These are phyloP conservation scores for Potamilus streckersoni DNA, from an alignment of 1,140 invertebrate species.

Conservation along the genomic window DNA sequence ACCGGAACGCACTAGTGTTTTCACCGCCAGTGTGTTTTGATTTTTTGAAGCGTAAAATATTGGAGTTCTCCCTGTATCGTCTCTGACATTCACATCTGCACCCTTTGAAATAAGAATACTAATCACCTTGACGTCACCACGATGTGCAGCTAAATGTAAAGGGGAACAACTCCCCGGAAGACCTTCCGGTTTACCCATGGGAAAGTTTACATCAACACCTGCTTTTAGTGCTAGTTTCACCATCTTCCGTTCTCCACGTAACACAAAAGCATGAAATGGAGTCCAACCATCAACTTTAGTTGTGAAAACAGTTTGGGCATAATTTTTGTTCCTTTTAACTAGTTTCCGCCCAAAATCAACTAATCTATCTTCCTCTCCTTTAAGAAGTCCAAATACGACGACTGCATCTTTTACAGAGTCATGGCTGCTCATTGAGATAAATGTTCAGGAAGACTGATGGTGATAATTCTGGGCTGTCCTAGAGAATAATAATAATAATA, in stretches of 20 bases:
- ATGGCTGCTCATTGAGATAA: slow-evolving; percentile 27
- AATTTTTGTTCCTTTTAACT: slow-evolving; percentile 45
- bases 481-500: no score
- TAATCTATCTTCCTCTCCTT: slow-evolving; percentile 48
- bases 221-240: no score
- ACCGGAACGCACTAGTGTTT: slow-evolving; percentile 52
- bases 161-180: no score
- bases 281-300: slow-evolving; percentile 18
- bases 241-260: no score
- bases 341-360: slow-evolving; percentile 46
- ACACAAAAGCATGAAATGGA: no score
- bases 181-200: no score
- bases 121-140: slow-evolving; percentile 47
- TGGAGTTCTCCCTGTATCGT: slow-evolving; percentile 40
- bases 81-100: slow-evolving; percentile 57
- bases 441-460: no score
- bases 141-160: slow-evolving; percentile 19
- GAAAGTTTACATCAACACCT: no score
- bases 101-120: slow-evolving; percentile 56
- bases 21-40: slow-evolving; percentile 51
- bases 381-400: slow-evolving; percentile 47
- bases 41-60: slow-evolving; percentile 50
- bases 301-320: slow-evolving; percentile 48
- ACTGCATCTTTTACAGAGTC: slow-evolving; percentile 40
- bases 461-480: no score